Evolutionary conservation across 2,888 invertebrate genomes (phyloP), one percentile per base, ranked within the genome.

Genomic region (Ptychoptera contaminata): DNA sequence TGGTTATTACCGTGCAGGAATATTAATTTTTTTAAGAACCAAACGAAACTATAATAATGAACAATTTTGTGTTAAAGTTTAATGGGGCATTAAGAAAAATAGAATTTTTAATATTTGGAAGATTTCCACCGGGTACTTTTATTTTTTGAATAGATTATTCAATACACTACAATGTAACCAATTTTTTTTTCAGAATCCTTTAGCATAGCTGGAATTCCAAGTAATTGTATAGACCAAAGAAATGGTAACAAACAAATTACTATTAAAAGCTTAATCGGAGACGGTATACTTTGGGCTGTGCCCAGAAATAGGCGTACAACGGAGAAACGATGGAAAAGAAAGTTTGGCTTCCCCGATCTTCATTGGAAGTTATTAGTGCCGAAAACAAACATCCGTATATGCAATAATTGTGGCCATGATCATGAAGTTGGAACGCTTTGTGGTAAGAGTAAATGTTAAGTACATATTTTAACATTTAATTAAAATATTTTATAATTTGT

Each of bases 351-450:
- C 36, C 76, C 77, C 0, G 68, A 79, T 1, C 77, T 78, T 59
- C 62, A 72, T 10, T 75, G 74, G 71, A 87, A 90, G 63, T 72
- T 79, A 49, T 58, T 82, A 11, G 67, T 70, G 16, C 79, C 83
- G 0, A 87, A 82, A 60, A 79, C 68, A 4, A 77, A 83, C 61
- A 68, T 94, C 30, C 67, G 79, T 49, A 72, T 76, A 1, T 94
- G 94, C 57, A 68, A 76, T 49, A 74, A 74, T 39, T 94, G 94
- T 67, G 94, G 94, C 1, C 77, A 85, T 61, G 75, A 83, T 64
- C 77, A 88, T 62, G 83, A 90, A 67, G 69, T 73, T 46, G 78
- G 81, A 40, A 70, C 77, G 40, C 68, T 94, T 39, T 94, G 94
- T 65, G 79, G 91, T 90, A 74, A 73, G 72, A 69, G n/a, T 14